A percentile compares a stretch with the other conserved stretches of the same genome.
Evolutionary conservation across 2,113 vertebrate species (phyloP).

Genomic region (Merops nubicus): DNA sequence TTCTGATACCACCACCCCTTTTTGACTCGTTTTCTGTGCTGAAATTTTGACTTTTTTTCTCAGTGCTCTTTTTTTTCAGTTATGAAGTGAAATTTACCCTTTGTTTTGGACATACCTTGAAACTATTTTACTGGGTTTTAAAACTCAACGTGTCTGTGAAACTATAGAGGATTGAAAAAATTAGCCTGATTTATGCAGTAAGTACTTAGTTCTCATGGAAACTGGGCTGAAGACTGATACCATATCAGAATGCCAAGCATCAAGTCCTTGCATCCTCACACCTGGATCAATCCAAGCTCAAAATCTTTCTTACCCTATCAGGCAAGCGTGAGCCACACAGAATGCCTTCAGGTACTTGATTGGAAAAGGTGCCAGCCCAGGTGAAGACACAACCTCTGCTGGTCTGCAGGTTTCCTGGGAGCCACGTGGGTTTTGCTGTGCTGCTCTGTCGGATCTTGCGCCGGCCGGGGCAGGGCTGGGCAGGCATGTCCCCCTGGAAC

Average conservation of each 20-base stretch:
- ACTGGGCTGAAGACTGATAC: background rate
- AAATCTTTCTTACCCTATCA: accelerated
- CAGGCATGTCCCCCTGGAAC: background rate
- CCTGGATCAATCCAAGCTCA: background rate
- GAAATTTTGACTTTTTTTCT: background rate
- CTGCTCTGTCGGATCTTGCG: background rate
- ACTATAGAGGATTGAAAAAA: background rate
- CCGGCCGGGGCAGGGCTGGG: accelerated
- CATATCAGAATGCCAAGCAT: accelerated
- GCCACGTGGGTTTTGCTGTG: background rate
- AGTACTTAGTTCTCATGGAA: background rate
- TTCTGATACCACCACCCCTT: background rate
- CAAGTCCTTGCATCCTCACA: background rate
- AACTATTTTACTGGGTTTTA: background rate
- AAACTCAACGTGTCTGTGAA: background rate
- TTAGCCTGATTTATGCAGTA: background rate
- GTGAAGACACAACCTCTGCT: background rate
- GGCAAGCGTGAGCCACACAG: background rate
- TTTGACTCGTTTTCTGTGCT: background rate
- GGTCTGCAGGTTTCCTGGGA: accelerated
- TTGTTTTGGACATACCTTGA: background rate
- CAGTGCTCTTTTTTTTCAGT: background rate
- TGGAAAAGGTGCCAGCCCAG: background rate
- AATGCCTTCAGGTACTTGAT: background rate
- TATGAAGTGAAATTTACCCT: background rate